Conservation (phyloP, 1,140 invertebrate genomes). For the Apis cerana region DNA sequence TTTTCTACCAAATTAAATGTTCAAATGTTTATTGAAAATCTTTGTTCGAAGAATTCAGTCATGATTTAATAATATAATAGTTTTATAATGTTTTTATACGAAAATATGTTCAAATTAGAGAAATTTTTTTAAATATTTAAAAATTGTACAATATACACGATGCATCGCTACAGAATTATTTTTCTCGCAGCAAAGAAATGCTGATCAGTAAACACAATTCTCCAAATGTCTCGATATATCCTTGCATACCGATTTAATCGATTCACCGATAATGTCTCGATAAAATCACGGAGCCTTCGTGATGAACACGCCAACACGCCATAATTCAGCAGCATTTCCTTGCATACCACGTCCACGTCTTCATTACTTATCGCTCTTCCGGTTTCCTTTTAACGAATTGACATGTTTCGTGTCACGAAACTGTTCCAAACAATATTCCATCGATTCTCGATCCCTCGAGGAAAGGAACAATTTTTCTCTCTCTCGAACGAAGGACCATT, state of each 20-base stretch:
- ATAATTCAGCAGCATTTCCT: background rate
- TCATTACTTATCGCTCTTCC: background rate
- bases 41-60: too few relatives aligned
- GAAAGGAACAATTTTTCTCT: background rate
- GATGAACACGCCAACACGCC: background rate
- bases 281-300: background rate
- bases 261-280: background rate
- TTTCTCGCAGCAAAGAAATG: background rate
- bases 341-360: background rate
- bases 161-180: background rate
- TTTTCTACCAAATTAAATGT: too few relatives aligned
- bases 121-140: too few relatives aligned
- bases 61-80: too few relatives aligned
- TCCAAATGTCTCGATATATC: background rate
- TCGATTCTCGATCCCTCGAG: background rate
- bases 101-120: too few relatives aligned
- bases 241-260: background rate
- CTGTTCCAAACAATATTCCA: conserved; percentile 9
- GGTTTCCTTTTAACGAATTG: background rate
- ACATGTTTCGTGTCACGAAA: conserved; percentile 14
- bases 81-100: too few relatives aligned
- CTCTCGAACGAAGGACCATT: background rate
- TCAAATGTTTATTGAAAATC: too few relatives aligned
- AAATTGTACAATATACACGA: too few relatives aligned
- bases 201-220: background rate